Evolutionary conservation across 2,113 vertebrate species (phyloP).

Genomic region (Gallinago paraguaiae): DNA sequence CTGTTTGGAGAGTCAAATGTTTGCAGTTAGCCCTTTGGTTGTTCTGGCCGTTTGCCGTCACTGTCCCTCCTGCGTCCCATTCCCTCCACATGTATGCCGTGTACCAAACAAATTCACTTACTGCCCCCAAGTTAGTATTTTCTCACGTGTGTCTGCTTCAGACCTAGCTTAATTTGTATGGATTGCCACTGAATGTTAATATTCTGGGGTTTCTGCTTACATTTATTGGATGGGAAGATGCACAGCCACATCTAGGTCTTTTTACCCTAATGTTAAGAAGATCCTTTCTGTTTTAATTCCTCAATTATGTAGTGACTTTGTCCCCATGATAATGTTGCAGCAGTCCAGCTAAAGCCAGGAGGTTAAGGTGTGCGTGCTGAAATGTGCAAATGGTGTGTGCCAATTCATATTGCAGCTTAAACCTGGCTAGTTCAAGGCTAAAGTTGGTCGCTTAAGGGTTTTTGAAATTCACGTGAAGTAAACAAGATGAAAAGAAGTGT

Average conservation of each 20-base stretch:
- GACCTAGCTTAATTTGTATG: not conserved
- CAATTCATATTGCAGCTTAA: not conserved
- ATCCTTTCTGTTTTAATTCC: not conserved
- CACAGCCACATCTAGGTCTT: not conserved
- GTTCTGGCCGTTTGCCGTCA: rapidly evolving
- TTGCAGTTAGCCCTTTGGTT: rapidly evolving
- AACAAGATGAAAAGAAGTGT: not conserved
- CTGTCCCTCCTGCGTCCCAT: rapidly evolving
- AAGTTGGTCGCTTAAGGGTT: not conserved
- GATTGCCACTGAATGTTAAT: not conserved
- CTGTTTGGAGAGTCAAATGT: rapidly evolving
- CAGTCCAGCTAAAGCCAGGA: not conserved
- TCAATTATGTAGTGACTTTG: not conserved
- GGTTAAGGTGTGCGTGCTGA: rapidly evolving
- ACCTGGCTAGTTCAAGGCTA: not conserved
- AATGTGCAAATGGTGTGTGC: not conserved
- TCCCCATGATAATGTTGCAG: not conserved
- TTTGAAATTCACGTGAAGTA: not conserved
- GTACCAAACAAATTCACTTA: rapidly evolving
- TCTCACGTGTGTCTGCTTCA: not conserved
- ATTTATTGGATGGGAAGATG: not conserved
- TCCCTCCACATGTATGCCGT: rapidly evolving
- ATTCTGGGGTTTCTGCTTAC: not conserved
- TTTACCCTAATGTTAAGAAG: not conserved
- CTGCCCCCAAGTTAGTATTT: not conserved